phyloP scores from a whole-genome alignment of 2,888 invertebrate species.

The Craniophora ligustri region DNA sequence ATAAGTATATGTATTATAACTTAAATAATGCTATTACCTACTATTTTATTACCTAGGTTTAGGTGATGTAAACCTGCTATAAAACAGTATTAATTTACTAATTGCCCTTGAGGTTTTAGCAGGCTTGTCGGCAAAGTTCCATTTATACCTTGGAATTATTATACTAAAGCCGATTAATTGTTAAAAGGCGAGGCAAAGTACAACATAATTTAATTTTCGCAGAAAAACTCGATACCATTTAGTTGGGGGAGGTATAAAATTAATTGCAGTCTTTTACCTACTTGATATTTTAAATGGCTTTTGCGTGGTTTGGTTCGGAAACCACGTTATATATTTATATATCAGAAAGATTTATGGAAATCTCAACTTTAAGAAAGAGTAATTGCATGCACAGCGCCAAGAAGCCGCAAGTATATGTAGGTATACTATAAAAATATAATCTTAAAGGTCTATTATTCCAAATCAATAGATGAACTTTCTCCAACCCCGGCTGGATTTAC shows the following conservation, averaged over 20 bases:
- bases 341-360: no score
- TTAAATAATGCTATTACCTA: no score
- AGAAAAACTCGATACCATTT: constrained; percentile 41
- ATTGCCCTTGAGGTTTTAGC: constrained; percentile 39
- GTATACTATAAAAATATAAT: neutral
- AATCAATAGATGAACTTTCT: constrained; percentile 4
- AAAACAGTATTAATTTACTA: constrained; percentile 26
- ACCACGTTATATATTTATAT: no score
- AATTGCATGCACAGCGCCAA: neutral
- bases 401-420: neutral
- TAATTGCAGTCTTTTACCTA: constrained; percentile 16
- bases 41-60: neutral
- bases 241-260: constrained; percentile 28
- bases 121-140: constrained; percentile 22
- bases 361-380: no score
- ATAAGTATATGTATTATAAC: no score
- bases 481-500: constrained; percentile 1
- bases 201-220: constrained; percentile 50
- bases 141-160: constrained; percentile 34
- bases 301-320: neutral
- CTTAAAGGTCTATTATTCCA: no score
- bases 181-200: constrained; percentile 48
- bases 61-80: constrained; percentile 7
- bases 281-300: constrained; percentile 1
- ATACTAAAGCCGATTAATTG: constrained; percentile 46